Base-by-base conservation (phyloP, 1,140 invertebrate genomes). In the Adelges cooleyi region DNA sequence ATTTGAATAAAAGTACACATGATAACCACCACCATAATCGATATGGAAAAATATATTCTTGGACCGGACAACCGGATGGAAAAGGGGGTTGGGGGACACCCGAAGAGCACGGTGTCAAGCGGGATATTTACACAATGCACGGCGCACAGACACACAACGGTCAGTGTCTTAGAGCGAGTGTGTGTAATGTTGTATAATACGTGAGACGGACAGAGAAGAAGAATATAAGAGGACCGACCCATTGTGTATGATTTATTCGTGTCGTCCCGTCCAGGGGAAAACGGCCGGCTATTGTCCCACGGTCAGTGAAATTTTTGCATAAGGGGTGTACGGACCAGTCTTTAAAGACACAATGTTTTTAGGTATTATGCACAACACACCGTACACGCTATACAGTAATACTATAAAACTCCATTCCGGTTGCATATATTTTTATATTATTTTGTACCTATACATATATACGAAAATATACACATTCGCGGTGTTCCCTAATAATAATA, bases 231-330 rank as follows among this genome's bases (percentile, higher is more conserved):
- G 29, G 33, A 44, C 15, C 20, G 23, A 38, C 42, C 54, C 22
- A 59, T 59, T 59, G 54, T 59, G 23, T 27, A 59, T 59, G 54
- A 59, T 59, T 59, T 59, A 59, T 59, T 46, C 42, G 29, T 33
- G 29, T 25, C 54, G 40, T 59, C 23, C 54, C n/a, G 54, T 5
- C 53, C 20, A 38, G 15, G 29, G 29, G 11, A 33, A 33, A 5
- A 33, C 5, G 36, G 33, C 38, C 54, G 13, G 15, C 40, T 38
- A 44, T 59, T 59, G 54, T 59, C 54, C 54, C 54, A 59, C 54
- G 54, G 54, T 59, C 54, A 44, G 38, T 42, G 23, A 38, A 56
- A 56, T 40, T 56, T 56, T 56, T 56, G 53, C 53, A 56, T 56
- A 56, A 44, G 53, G 52, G 53, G 53, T 44, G 53, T 33, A 33